Evolutionary conservation across 2,797 vertebrate species (phyloP).

Genomic region (Micrastur ruficollis): DNA sequence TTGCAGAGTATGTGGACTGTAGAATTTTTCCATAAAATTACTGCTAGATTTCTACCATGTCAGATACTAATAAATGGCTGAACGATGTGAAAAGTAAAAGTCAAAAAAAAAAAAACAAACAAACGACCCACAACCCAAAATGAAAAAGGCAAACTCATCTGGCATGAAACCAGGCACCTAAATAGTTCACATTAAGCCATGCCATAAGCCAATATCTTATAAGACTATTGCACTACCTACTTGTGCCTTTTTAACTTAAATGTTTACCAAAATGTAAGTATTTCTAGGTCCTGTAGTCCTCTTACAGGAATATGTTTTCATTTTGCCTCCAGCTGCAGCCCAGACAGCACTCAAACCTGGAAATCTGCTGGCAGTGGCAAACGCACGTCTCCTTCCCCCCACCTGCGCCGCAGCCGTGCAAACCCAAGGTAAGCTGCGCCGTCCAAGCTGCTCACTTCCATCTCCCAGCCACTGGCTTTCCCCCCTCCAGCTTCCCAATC

Average conservation of each 20-base stretch:
- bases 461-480: background rate
- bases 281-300: background rate
- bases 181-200: background rate
- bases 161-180: background rate
- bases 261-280: background rate
- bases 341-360: background rate
- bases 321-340: background rate
- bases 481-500: background rate
- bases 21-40: background rate
- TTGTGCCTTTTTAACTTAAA: background rate
- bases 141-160: background rate
- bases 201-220: background rate
- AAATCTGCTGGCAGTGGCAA: background rate
- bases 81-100: background rate
- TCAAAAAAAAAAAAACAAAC: background rate
- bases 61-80: background rate
- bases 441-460: background rate
- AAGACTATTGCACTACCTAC: background rate
- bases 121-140: background rate
- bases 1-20: background rate
- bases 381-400: background rate
- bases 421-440: background rate
- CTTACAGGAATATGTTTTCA: background rate
- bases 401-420: rapidly evolving
- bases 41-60: background rate